Percentiles rank a stretch among this genome's conserved stretches.
phyloP scores from a whole-genome alignment of 2,113 vertebrate genomes.

The Boleophthalmus pectinirostris region DNA sequence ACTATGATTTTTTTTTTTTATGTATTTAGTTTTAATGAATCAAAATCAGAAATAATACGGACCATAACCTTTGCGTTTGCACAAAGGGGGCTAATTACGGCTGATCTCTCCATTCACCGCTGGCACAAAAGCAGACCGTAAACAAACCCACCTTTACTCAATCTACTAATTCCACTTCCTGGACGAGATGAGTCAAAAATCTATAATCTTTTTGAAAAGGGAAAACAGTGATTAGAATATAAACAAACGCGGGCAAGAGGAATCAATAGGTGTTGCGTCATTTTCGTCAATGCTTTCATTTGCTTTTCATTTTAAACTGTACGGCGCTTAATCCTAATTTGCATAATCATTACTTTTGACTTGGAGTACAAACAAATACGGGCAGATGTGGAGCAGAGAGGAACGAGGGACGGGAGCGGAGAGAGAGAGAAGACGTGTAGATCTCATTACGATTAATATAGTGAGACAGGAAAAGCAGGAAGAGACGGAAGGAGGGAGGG shows the following conservation, averaged over 20 bases:
- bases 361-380: conserved; percentile 27
- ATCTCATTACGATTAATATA: conserved; percentile 68
- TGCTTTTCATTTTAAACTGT: background rate
- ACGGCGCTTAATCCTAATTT: conserved; percentile 40
- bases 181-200: background rate
- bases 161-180: background rate
- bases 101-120: conserved; percentile 39
- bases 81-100: conserved; percentile 52
- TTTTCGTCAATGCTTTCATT: background rate
- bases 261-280: background rate
- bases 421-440: conserved; percentile 37
- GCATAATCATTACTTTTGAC: conserved; percentile 32
- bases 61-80: conserved; percentile 45
- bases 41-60: conserved; percentile 12
- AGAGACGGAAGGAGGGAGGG: conserved; percentile 2
- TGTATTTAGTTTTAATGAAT: conserved; percentile 54
- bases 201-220: background rate
- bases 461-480: conserved; percentile 43
- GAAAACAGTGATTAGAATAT: conserved; percentile 8
- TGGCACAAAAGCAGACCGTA: conserved; percentile 7
- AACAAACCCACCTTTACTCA: conserved; percentile 17
- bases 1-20: too few species aligned
- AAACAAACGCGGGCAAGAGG: background rate
- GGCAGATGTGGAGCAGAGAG: conserved; percentile 10
- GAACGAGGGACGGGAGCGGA: conserved; percentile 20